Base-by-base conservation (phyloP, 2,888 invertebrate species). In the Limnephilus rhombicus region DNA sequence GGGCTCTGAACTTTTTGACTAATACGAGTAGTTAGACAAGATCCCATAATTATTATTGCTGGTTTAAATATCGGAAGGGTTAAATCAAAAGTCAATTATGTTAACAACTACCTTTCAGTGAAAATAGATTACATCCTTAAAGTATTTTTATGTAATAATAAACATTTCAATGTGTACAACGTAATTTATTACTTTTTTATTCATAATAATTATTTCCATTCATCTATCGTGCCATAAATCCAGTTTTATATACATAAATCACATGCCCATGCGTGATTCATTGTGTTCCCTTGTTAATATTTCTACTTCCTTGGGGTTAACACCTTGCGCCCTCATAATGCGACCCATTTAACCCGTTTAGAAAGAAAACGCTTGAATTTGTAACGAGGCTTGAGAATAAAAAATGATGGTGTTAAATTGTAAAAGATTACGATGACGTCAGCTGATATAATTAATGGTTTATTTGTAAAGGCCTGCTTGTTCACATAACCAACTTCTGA, bases 231-330 rank as follows among this genome's bases (percentile, higher is more conserved):
- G 83, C 83, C 37, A 41, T 83, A 34, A 41, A 37, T 34, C 12
- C 86, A 80, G 87, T 34, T 86, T 80, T 11, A 87, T 91, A 87
- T 87, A 34, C 87, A 88, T 91, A 89, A 91, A 91, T 88, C 88
- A 91, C 91, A 83, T 88, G 88, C 53, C 91, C 29, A 91, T 91
- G 88, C 83, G 91, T 91, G 91, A 91, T 91, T 91, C 88, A 91
- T 91, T 80, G 88, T 89, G 68, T 83, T 82, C 29, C 85, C 91
- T 83, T 83, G 88, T 89, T 89, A 88, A 91, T 83, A 68, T 34
- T 82, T 37, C 81, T 37, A 83, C 91, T 82, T 53, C 81, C 83
- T 49, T 11, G 34, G 85, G 85, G 37, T 83, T 24, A 83, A 49
- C 41, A 86, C 45, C 29, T 86, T 49, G 13, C 29, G 29, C 86